Percentiles rank a stretch among this genome's conserved stretches.
phyloP scores from a whole-genome alignment of 2,888 invertebrate species.

The Sarcophaga carnaria region DNA sequence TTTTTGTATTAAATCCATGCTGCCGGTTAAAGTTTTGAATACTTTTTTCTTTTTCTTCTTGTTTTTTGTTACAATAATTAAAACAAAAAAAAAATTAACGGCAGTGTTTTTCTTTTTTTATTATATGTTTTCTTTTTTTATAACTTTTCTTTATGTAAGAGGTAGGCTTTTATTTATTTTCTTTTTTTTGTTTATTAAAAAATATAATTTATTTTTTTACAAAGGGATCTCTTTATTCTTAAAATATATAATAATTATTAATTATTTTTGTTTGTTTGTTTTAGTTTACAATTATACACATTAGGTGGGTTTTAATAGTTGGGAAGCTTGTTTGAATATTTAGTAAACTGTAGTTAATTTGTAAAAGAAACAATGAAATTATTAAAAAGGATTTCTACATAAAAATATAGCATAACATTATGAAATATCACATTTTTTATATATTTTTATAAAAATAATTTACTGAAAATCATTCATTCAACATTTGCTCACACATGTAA shows the following conservation, averaged over 20 bases:
- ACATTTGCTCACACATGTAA: no score
- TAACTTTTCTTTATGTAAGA: conserved; percentile 53
- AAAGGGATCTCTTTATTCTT: conserved; percentile 52
- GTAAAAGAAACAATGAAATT: no score
- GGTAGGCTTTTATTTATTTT: conserved; percentile 63
- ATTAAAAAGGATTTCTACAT: not conserved
- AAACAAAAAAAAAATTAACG: conserved; percentile 51
- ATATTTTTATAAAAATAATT: conserved; percentile 43
- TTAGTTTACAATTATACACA: conserved; percentile 59
- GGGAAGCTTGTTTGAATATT: conserved; percentile 62
- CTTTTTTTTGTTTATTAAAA: conserved; percentile 51
- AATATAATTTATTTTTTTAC: conserved; percentile 50
- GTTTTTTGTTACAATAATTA: not conserved
- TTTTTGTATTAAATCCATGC: conserved; percentile 60
- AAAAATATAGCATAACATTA: conserved; percentile 29
- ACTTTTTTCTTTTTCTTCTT: not conserved
- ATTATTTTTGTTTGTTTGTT: conserved; percentile 1
- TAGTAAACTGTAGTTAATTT: conserved; percentile 49
- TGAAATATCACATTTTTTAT: conserved; percentile 67
- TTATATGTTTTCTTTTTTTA: conserved; percentile 23
- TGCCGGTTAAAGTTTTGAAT: conserved; percentile 4
- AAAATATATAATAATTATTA: conserved; percentile 57
- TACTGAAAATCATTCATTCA: conserved; percentile 37
- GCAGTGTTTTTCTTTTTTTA: conserved; percentile 64
- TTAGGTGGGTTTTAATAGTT: conserved; percentile 69